These are phyloP conservation scores for Enteromius afrohamiltoni DNA, from an alignment of 2,797 vertebrate genomes.

Conservation along the genomic window DNA sequence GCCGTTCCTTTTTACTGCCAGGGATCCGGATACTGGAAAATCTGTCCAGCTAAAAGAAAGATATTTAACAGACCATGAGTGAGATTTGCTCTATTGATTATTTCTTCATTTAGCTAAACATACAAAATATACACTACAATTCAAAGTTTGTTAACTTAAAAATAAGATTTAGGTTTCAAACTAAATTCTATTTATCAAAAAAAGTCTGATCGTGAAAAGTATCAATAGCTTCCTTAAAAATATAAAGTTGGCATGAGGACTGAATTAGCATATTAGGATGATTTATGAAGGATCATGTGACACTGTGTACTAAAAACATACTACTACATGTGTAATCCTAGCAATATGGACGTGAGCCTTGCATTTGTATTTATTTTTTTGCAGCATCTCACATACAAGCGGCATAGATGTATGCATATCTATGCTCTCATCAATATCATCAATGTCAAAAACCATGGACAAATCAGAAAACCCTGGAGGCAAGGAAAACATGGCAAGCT, in stretches of 20 bases:
- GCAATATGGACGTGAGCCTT: too few relatives aligned
- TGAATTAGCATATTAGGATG: background rate
- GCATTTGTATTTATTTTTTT: too few relatives aligned
- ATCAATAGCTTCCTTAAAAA: background rate
- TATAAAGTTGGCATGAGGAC: background rate
- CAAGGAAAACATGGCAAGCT: too few relatives aligned
- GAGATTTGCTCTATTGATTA: background rate
- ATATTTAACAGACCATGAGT: background rate
- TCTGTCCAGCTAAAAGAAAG: conserved; percentile 84
- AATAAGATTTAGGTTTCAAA: background rate
- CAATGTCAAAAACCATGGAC: too few relatives aligned
- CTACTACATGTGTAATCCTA: too few relatives aligned
- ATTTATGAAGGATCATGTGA: background rate
- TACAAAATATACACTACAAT: background rate
- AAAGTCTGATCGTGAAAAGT: background rate
- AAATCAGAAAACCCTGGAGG: too few relatives aligned
- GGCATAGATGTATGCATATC: too few relatives aligned
- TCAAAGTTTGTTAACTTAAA: background rate
- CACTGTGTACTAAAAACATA: too few relatives aligned
- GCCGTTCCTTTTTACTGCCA: conserved; percentile 90
- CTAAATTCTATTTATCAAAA: background rate
- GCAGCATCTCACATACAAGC: too few relatives aligned
- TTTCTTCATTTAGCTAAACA: background rate
- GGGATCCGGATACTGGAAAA: conserved; percentile 96
- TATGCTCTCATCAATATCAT: too few relatives aligned